Conservation (phyloP, 2,113 vertebrate genomes). For the Micronycteris hirsuta region DNA sequence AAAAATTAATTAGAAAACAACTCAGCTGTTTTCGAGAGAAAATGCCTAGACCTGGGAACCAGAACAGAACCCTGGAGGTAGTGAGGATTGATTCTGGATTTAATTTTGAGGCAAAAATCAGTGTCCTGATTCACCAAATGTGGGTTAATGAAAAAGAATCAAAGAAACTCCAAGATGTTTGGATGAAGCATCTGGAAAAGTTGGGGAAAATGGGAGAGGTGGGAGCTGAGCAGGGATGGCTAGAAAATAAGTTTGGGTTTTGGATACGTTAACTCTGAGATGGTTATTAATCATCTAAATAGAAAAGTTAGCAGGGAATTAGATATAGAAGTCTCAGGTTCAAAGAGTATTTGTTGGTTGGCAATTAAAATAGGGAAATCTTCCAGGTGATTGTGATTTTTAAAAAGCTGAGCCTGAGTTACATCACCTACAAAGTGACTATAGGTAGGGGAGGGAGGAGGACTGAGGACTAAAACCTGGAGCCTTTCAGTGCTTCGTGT, state of each 20-base stretch:
- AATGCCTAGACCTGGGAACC: not conserved
- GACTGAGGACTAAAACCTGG: not conserved
- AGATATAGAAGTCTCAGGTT: not conserved
- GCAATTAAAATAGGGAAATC: not conserved
- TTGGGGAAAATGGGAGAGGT: not conserved
- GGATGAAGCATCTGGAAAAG: not conserved
- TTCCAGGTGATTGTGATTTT: not conserved
- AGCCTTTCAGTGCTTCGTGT: not conserved
- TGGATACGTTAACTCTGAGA: not conserved
- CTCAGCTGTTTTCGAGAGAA: not conserved
- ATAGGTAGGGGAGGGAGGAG: accelerated
- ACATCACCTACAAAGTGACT: not conserved
- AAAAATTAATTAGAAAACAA: not conserved
- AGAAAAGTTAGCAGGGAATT: not conserved
- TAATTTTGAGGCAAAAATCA: not conserved
- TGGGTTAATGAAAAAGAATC: not conserved
- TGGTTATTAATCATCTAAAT: not conserved
- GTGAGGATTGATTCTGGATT: not conserved
- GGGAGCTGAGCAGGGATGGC: not conserved
- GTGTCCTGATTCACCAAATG: not conserved
- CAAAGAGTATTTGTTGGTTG: not conserved
- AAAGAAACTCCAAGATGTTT: not conserved
- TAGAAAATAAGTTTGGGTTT: not conserved
- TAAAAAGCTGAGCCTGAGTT: not conserved
- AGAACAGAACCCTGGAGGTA: not conserved